A percentile compares a stretch with the other conserved stretches of the same genome.
Evolutionary conservation across 2,797 vertebrate species (phyloP).

Genomic region (Enteromius treurensis): DNA sequence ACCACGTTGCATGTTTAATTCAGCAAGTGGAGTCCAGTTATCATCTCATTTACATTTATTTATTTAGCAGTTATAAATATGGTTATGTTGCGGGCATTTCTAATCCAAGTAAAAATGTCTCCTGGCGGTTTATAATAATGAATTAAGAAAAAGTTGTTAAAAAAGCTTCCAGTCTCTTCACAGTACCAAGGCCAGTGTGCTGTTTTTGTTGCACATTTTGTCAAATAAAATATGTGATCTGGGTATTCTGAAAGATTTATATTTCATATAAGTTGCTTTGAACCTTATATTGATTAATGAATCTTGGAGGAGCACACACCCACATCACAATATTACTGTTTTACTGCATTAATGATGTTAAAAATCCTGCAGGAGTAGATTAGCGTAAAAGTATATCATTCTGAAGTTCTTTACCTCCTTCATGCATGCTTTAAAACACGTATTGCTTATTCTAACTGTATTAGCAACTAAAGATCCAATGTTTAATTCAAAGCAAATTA

Average conservation of each 20-base stretch:
- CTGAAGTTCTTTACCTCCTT: not conserved
- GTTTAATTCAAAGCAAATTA: not conserved
- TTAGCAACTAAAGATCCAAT: not conserved
- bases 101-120: constrained; percentile 15
- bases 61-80: not conserved
- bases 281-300: too few relatives aligned
- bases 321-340: not conserved
- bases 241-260: not conserved
- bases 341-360: not conserved
- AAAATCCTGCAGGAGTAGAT: not conserved
- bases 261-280: too few relatives aligned
- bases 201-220: not conserved
- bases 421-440: not conserved
- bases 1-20: constrained; percentile 6
- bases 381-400: not conserved
- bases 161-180: not conserved
- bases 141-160: not conserved
- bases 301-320: too few relatives aligned
- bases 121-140: not conserved
- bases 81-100: not conserved
- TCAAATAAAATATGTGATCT: not conserved
- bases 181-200: too few relatives aligned
- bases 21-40: not conserved
- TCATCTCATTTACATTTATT: constrained; percentile 23
- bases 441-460: not conserved